Evolutionary conservation across 2,797 vertebrate genomes (phyloP), one percentile per base, ranked within the genome.

Genomic region (Lophius americanus): DNA sequence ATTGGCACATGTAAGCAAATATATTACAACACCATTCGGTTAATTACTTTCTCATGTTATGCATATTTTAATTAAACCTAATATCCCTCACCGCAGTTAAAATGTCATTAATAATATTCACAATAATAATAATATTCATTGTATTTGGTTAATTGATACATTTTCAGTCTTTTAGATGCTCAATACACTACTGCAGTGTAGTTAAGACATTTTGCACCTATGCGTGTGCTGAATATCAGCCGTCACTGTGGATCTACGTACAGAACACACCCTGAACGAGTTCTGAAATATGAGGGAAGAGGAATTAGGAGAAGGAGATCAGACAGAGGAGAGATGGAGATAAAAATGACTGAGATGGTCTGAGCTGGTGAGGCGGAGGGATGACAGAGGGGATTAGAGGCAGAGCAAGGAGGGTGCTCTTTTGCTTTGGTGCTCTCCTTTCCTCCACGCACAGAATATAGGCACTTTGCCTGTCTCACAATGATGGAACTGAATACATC

Each of bases 321-420:
- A 79, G 82, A 81, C 70, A 7, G 66, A 64, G 61, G 52, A 64
- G 61, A 7, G 60, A 78, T 76, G 2, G 70, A 89, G 86, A 90
- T 88, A 84, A 87, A 84, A 81, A 85, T 62, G 83, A 78, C 69
- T 77, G 74, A 75, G 70, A 83, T 82, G 65, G 76, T 52, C 59
- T 7, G 56, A 76, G 79, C 23, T n/a, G 53, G 82, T 65, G 78
- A 79, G 75, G 75, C 49, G n/a, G 64, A 50, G 63, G 70, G 62
- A 74, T 72, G 65, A 82, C 78, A 53, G 82, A 77, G 63, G 73
- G 82, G 83, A 89, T 89, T 89, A 89, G 79, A 56, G 61, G 52
- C 80, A 49, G 72, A 83, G 83, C 49, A 49, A 79, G 55, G 60
- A 81, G 73, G 73, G 68, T 7, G 14, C 60, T 51, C 64, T 82